These are phyloP conservation scores for Galleria mellonella DNA, from an alignment of 1,140 invertebrate species.

Conservation along the genomic window DNA sequence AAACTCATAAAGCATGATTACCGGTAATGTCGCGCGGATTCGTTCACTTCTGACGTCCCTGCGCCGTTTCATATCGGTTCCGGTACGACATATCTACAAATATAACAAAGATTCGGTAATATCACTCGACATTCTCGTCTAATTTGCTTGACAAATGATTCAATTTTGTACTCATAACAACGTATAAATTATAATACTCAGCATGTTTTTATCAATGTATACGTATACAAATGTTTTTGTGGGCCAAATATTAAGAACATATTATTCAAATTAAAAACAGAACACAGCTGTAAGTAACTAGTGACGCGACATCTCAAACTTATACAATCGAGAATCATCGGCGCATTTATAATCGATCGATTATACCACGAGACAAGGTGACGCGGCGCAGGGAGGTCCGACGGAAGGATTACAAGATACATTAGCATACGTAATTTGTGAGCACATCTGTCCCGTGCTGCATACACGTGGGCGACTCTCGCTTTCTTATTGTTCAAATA, in stretches of 20 bases:
- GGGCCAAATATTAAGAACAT: too few species aligned
- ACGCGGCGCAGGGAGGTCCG: conserved; percentile 34
- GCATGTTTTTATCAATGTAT: too few species aligned
- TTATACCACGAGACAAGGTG: conserved; percentile 34
- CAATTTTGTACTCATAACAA: too few species aligned
- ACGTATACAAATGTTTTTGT: too few species aligned
- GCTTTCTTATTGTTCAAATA: conserved; percentile 42
- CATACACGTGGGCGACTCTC: conserved; percentile 32
- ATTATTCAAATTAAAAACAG: conserved; percentile 5
- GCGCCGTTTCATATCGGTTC: conserved; percentile 3
- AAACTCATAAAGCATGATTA: conserved; percentile 58
- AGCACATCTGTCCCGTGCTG: conserved; percentile 28
- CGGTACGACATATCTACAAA: not conserved
- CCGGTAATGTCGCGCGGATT: conserved; percentile 25
- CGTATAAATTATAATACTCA: too few species aligned
- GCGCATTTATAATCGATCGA: conserved; percentile 48
- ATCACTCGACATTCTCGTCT: too few species aligned
- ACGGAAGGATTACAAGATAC: conserved; percentile 42
- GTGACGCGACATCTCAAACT: conserved; percentile 17
- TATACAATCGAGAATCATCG: conserved; percentile 22
- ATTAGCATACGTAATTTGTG: conserved; percentile 52
- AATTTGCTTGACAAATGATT: too few species aligned
- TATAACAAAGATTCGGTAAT: too few species aligned
- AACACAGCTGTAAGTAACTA: conserved; percentile 2
- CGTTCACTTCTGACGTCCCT: conserved; percentile 1